These are phyloP conservation scores for Mylabris phalerata DNA, from an alignment of 1,140 invertebrate genomes.

Conservation along the genomic window DNA sequence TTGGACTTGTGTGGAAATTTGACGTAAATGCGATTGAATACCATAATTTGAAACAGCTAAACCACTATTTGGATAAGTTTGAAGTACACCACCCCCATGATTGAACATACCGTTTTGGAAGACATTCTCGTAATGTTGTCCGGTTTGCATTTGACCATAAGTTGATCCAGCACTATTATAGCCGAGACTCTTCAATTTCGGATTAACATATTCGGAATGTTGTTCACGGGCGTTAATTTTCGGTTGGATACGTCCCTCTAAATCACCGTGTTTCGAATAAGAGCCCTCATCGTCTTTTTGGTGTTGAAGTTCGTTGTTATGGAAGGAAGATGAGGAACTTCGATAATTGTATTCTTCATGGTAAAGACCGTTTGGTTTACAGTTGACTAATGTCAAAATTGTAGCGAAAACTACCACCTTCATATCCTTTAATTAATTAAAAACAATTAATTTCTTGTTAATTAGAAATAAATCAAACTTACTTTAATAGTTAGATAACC, in stretches of 20 bases:
- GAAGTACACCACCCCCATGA: neutral
- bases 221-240: slow-evolving; percentile 36
- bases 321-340: slow-evolving; percentile 35
- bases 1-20: slow-evolving; percentile 25
- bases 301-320: slow-evolving; percentile 39
- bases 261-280: slow-evolving; percentile 37
- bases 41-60: slow-evolving; percentile 1
- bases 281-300: slow-evolving; percentile 38
- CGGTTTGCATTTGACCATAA: neutral
- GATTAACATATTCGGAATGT: slow-evolving; percentile 38
- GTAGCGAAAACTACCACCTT: slow-evolving; percentile 6
- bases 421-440: too few relatives aligned
- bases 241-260: slow-evolving; percentile 29
- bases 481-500: too few relatives aligned
- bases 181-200: slow-evolving; percentile 15
- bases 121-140: too few relatives aligned
- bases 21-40: slow-evolving; percentile 17
- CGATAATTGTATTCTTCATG: slow-evolving; percentile 39
- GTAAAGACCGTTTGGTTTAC: slow-evolving; percentile 32
- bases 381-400: slow-evolving; percentile 5
- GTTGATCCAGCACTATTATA: neutral
- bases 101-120: neutral
- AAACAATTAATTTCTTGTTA: too few relatives aligned
- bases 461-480: too few relatives aligned
- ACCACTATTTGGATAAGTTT: neutral